A percentile compares a stretch with the other conserved stretches of the same genome.
Evolutionary conservation across 2,113 vertebrate genomes (phyloP).

Genomic region (Cygnus atratus): DNA sequence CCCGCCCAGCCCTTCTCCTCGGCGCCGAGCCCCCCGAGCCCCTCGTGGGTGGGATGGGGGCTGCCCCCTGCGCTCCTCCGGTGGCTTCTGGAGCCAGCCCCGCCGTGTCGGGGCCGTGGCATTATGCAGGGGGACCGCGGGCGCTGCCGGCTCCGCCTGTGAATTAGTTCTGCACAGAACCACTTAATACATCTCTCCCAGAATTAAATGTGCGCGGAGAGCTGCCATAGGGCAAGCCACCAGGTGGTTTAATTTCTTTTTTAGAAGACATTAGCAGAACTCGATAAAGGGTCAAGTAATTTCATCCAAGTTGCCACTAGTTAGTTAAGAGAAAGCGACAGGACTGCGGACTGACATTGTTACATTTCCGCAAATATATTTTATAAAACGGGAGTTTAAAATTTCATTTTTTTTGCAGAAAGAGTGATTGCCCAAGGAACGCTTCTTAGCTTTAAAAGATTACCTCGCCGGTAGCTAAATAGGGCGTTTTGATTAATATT

Average conservation of each 20-base stretch:
- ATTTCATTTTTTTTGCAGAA: slow-evolving; percentile 68
- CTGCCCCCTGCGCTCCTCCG: background rate
- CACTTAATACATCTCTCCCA: slow-evolving; percentile 86
- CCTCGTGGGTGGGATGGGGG: background rate
- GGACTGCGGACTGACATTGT: slow-evolving; percentile 70
- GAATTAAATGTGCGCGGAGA: slow-evolving; percentile 84
- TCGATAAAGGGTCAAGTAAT: slow-evolving; percentile 91
- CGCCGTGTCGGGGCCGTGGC: background rate
- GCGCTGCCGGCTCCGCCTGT: slow-evolving; percentile 56
- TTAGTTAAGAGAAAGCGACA: slow-evolving; percentile 84
- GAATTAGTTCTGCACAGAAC: slow-evolving; percentile 80
- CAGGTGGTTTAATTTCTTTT: slow-evolving; percentile 86
- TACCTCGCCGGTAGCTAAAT: slow-evolving; percentile 72
- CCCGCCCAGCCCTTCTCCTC: rapidly evolving
- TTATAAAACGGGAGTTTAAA: slow-evolving; percentile 71
- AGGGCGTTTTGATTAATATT: slow-evolving; percentile 84
- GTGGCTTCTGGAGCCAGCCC: background rate
- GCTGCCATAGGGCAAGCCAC: slow-evolving; percentile 78
- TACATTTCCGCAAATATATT: slow-evolving; percentile 70
- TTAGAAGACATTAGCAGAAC: slow-evolving; percentile 89
- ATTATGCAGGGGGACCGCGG: slow-evolving; percentile 68
- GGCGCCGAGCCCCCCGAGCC: rapidly evolving
- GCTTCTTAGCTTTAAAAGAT: slow-evolving; percentile 68
- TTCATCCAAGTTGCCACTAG: slow-evolving; percentile 87
- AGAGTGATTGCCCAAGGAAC: slow-evolving; percentile 70